Base-by-base conservation (phyloP, 2,113 vertebrate species). In the Ariopsis seemanni region DNA sequence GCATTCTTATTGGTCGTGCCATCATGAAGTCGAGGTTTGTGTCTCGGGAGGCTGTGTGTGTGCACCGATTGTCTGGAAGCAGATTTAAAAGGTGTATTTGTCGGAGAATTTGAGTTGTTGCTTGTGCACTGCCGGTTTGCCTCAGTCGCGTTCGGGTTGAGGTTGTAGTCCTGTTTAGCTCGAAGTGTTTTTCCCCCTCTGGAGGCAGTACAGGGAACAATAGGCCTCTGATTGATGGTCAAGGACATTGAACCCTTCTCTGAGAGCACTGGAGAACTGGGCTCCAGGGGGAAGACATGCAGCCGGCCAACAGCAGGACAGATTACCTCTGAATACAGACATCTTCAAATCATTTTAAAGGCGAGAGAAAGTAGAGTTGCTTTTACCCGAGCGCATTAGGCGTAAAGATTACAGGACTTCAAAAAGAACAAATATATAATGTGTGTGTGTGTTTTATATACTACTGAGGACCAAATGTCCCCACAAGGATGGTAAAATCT, bases 221-320 rank as follows among this genome's bases (percentile, higher is more conserved):
- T 91, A 93, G 92, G 93, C 91, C 92, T 92, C 92, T 92, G 94
- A 95, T 93, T 95, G 94, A 95, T 94, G 95, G 94, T 94, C 92
- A 95, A 95, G 94, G 95, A 95, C 94, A 93, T 90, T 87, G 88
- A 93, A 93, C 92, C 86, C 89, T 91, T 90, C 93, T 86, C 85
- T 77, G 74, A 85, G 74, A 86, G 88, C 90, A 88, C 85, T 60
- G 90, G 69, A 87, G 93, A 90, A 92, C 89, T 89, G 85, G 91
- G 86, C 92, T 91, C 88, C 18, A 60, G 87, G 89, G 89, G 86
- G 77, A 82, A 83, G 48, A 82, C 75, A 83, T 89, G 90, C 93
- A 93, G 90, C 90, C n/a, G 79, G 67, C 11, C 60, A 83, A 92
- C 85, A 55, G 86, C 78, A 69, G 82, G 67, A 42, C 85, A 72